Conservation (phyloP, 1,140 invertebrate species). For the Brachionus koreanus region DNA sequence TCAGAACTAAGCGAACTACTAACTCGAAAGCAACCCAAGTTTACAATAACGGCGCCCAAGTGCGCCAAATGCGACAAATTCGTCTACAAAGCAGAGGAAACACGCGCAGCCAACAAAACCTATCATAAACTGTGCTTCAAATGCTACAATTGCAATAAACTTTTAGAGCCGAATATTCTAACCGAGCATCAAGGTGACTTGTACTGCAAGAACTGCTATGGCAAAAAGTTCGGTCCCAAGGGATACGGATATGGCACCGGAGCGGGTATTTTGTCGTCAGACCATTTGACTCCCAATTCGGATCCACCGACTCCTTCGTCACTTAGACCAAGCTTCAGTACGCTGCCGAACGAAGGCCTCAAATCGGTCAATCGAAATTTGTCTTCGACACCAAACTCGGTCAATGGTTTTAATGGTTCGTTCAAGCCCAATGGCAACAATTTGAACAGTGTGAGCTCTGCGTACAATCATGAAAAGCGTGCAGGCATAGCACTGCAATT, state of each 20-base stretch:
- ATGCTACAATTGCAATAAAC: conserved; percentile 71
- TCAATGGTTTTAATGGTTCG: neutral
- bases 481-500: neutral
- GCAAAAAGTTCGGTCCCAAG: conserved; percentile 83
- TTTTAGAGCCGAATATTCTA: conserved; percentile 85
- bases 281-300: neutral
- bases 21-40: conserved; percentile 33
- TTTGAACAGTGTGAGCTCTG: neutral
- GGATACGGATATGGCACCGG: conserved; percentile 82
- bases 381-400: neutral
- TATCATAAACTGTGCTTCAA: conserved; percentile 42
- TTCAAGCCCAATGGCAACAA: neutral
- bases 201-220: conserved; percentile 89
- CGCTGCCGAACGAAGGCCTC: neutral
- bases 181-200: conserved; percentile 89
- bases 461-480: conserved; percentile 22
- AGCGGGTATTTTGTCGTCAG: conserved; percentile 31
- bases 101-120: conserved; percentile 54
- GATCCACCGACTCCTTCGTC: neutral
- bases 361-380: neutral
- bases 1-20: conserved; percentile 20
- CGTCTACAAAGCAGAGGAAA: conserved; percentile 64
- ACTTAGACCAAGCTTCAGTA: neutral
- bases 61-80: conserved; percentile 62
- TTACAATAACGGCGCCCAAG: conserved; percentile 14